These are phyloP conservation scores for Thalassarche chlororhynchos DNA, from an alignment of 2,113 vertebrate species.

Conservation along the genomic window DNA sequence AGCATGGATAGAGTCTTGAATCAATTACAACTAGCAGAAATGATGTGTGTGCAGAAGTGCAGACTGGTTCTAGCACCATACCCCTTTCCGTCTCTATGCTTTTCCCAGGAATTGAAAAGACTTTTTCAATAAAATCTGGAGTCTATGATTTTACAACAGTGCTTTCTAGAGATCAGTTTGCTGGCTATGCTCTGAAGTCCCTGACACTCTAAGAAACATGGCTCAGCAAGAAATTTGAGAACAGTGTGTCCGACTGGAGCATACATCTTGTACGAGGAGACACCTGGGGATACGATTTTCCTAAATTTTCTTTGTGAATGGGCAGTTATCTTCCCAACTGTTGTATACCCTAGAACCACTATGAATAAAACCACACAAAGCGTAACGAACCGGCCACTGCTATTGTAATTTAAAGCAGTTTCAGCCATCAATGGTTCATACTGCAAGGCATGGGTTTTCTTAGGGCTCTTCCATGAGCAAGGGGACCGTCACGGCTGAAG, in stretches of 20 bases:
- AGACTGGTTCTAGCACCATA: not conserved
- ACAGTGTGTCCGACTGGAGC: not conserved
- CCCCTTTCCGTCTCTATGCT: rapidly evolving
- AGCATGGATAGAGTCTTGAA: not conserved
- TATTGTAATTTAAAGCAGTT: not conserved
- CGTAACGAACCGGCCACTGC: not conserved
- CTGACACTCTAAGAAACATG: not conserved
- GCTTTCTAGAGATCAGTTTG: not conserved
- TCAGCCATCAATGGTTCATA: not conserved
- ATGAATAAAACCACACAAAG: not conserved
- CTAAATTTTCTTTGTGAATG: not conserved
- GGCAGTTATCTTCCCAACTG: not conserved
- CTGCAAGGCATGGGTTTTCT: not conserved
- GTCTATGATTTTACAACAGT: not conserved
- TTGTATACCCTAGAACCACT: not conserved
- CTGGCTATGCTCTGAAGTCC: not conserved
- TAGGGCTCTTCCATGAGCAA: not conserved
- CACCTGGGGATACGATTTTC: not conserved
- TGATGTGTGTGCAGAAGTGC: not conserved
- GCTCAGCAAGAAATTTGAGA: not conserved
- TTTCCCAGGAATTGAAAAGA: not conserved
- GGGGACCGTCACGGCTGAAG: not conserved
- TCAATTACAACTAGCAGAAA: not conserved
- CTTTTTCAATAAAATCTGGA: not conserved
- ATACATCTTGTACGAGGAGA: not conserved